These are phyloP conservation scores for Brotula barbata DNA, from an alignment of 2,797 vertebrate genomes.

Conservation along the genomic window DNA sequence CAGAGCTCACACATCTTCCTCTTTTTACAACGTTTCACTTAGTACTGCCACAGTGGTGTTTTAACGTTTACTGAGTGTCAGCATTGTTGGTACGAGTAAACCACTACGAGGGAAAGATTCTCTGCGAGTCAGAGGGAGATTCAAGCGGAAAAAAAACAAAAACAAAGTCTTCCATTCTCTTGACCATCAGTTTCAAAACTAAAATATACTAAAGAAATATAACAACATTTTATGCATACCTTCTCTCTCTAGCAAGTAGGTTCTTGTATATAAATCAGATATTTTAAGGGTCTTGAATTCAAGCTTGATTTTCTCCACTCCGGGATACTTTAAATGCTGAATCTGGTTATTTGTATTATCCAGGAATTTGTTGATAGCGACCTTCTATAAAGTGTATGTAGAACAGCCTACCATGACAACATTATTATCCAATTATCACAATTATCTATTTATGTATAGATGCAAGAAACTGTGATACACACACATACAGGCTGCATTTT, in stretches of 20 bases:
- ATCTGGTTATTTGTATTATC: neutral
- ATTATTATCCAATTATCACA: too few species aligned
- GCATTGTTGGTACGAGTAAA: slow-evolving; percentile 32
- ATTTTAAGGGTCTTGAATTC: neutral
- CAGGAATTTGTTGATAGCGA: neutral
- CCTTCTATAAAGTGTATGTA: too few species aligned
- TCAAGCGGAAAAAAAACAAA: slow-evolving; percentile 2
- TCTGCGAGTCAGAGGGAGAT: neutral
- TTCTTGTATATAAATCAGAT: slow-evolving; percentile 18
- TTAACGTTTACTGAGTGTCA: slow-evolving; percentile 50
- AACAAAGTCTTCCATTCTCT: slow-evolving; percentile 15
- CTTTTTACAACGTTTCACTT: too few species aligned
- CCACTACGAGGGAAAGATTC: slow-evolving; percentile 30
- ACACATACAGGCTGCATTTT: too few species aligned
- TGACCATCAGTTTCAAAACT: slow-evolving; percentile 7
- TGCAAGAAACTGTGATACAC: too few species aligned
- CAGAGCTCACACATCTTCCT: slow-evolving; percentile 8
- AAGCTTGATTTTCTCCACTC: neutral
- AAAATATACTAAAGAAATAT: slow-evolving; percentile 38
- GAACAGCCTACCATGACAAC: too few species aligned
- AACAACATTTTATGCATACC: slow-evolving; percentile 20
- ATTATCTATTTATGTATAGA: too few species aligned
- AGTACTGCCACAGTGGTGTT: slow-evolving; percentile 11
- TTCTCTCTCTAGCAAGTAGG: slow-evolving; percentile 8
- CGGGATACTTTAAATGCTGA: neutral